Base-by-base conservation (phyloP, 2,113 vertebrate species). In the Bagarius yarrelli region DNA sequence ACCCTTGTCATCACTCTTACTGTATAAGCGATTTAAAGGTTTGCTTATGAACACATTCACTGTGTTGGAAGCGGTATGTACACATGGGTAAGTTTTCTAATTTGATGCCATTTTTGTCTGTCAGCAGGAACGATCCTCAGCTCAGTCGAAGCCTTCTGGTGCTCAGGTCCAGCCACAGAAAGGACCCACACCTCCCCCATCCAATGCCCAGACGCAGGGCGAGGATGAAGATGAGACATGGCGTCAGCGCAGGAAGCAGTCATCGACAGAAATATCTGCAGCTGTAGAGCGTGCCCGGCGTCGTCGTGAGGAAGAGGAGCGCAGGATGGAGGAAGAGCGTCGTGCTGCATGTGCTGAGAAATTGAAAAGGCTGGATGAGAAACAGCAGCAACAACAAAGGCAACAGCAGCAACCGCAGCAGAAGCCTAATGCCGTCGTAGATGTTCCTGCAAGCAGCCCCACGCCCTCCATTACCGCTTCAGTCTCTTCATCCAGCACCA, bases 191-290 rank as follows among this genome's bases (percentile, higher is more conserved):
- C 79, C 91, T 69, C 88, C 90, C 18, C 63, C 92, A 16, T 88
- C 92, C 52, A 82, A 87, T 0, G 80, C 86, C 52, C 92, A 90
- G 13, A 59, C 89, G 40, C 91, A 89, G 74, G 94, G 93, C 0
- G 96, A 98, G 36, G 96, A 96, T 2, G 96, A 98, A 81, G 96
- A 98, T 8, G 96, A 98, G 81, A 95, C 96, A 0, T 98, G 96
- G 96, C 94, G 96, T 23, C 96, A 98, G 86, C 92, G 96, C 11
- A 91, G 96, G 11, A 96, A 97, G 75, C 95, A 98, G 77, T 97
- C 96, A 0, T 97, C 95, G 0, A 90, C 95, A 0, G 95, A 97
- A 86, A 96, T 98, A 44, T 97, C 96, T 4, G 92, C 93, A 0
- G 96, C 96, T 0, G 96, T 98, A 76, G 96, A 98, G 88, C 92